phyloP scores from a whole-genome alignment of 2,113 vertebrate species.

The Urocitellus parryii region DNA sequence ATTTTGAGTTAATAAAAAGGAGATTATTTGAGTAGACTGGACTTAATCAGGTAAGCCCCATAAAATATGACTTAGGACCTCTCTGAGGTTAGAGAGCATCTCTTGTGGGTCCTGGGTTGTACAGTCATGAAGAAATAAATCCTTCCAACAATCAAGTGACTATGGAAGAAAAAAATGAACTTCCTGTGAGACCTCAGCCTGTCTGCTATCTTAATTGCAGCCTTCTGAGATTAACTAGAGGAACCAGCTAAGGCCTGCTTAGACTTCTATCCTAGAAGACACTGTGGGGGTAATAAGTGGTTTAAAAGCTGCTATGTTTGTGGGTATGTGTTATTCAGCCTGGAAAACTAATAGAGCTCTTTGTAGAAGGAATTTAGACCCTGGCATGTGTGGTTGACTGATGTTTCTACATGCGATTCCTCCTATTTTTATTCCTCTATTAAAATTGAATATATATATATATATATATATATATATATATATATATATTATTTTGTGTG shows the following conservation, averaged over 20 bases:
- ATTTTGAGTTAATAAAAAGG: slow-evolving; percentile 15
- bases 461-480: too few relatives aligned
- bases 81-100: background rate
- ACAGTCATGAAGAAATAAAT: background rate
- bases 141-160: background rate
- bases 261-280: background rate
- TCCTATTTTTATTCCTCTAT: background rate
- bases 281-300: background rate
- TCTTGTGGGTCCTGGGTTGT: background rate
- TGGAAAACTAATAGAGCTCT: background rate
- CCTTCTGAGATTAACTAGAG: background rate
- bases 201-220: background rate
- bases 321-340: background rate
- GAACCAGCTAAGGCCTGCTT: background rate
- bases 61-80: background rate
- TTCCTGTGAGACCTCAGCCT: background rate
- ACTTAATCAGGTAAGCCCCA: background rate
- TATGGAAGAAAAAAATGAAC: background rate
- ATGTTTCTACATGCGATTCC: background rate
- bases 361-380: background rate
- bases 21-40: background rate
- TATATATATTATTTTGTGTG: too few relatives aligned
- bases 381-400: background rate
- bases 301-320: background rate
- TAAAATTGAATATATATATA: background rate